phyloP scores from a whole-genome alignment of 2,888 invertebrate genomes.

The Microctonus aethiopoides region DNA sequence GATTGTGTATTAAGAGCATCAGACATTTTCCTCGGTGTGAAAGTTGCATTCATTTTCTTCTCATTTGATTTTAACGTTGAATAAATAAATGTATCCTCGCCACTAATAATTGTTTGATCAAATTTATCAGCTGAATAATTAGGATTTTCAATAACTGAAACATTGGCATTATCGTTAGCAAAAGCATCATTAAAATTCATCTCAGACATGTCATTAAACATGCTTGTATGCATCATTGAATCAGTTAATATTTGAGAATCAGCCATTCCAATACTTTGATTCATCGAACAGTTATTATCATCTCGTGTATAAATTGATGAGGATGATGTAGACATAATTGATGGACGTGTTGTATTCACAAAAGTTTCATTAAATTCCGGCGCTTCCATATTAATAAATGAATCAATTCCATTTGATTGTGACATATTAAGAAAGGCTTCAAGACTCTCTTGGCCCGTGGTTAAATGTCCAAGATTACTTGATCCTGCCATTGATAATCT shows the following conservation, averaged over 20 bases:
- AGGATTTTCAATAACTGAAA: conserved; percentile 35
- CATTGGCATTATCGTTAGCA: conserved; percentile 26
- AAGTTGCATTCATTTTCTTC: conserved; percentile 7
- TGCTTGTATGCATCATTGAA: conserved; percentile 61
- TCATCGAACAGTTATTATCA: conserved; percentile 29
- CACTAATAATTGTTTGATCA: conserved; percentile 17
- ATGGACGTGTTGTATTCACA: conserved; percentile 61
- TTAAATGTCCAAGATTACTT: conserved; percentile 11
- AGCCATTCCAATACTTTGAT: conserved; percentile 41
- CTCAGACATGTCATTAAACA: conserved; percentile 53
- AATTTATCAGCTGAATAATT: conserved; percentile 16
- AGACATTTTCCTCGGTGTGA: background rate
- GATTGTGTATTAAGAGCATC: conserved; percentile 1
- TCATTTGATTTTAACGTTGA: background rate
- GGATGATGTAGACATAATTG: conserved; percentile 54
- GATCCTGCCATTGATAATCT: conserved; percentile 42
- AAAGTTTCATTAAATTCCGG: conserved; percentile 57
- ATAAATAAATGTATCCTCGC: background rate
- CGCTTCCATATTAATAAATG: conserved; percentile 59
- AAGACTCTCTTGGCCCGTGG: conserved; percentile 57
- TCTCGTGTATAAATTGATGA: conserved; percentile 37
- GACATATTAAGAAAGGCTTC: conserved; percentile 61
- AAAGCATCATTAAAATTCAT: conserved; percentile 42
- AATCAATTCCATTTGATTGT: conserved; percentile 59
- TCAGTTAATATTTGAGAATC: conserved; percentile 57